These are phyloP conservation scores for Remorina albescens DNA, from an alignment of 2,797 vertebrate genomes.

Conservation along the genomic window DNA sequence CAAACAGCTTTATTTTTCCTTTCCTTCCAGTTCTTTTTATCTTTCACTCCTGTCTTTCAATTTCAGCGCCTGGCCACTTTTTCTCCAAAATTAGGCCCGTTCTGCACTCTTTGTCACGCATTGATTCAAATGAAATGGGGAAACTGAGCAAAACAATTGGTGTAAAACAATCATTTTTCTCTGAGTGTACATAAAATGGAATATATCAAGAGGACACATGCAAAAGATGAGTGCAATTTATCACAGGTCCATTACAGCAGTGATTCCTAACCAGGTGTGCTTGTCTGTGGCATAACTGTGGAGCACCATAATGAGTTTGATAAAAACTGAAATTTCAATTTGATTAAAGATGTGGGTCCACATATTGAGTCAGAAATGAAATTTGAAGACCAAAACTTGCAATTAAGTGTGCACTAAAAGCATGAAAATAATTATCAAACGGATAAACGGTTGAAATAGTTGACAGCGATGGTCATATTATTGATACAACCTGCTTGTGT, in stretches of 20 bases:
- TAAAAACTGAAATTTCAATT: background rate
- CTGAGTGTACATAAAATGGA: background rate
- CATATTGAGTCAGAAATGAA: background rate
- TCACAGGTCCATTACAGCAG: conserved; percentile 32
- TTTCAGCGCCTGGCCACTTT: background rate
- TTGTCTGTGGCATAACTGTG: conserved; percentile 7
- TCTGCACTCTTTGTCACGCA: conserved; percentile 2
- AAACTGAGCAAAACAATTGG: conserved; percentile 1
- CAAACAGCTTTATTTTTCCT: conserved; percentile 7
- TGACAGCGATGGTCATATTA: background rate
- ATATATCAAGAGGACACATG: conserved; percentile 12
- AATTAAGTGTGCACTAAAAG: background rate
- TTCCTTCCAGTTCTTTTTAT: conserved; percentile 11
- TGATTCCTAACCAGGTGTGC: conserved; percentile 13
- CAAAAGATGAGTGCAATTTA: conserved; percentile 37
- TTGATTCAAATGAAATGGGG: background rate
- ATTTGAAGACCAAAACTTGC: background rate
- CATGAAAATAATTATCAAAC: background rate
- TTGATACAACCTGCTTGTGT: background rate
- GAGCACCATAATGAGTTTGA: conserved; percentile 13
- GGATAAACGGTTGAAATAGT: background rate
- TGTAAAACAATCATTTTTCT: background rate
- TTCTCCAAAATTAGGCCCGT: conserved; percentile 9
- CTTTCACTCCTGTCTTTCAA: conserved; percentile 6
- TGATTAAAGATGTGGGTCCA: conserved; percentile 5